Evolutionary conservation across 2,113 vertebrate species (phyloP).

Genomic region (Crocuta crocuta): DNA sequence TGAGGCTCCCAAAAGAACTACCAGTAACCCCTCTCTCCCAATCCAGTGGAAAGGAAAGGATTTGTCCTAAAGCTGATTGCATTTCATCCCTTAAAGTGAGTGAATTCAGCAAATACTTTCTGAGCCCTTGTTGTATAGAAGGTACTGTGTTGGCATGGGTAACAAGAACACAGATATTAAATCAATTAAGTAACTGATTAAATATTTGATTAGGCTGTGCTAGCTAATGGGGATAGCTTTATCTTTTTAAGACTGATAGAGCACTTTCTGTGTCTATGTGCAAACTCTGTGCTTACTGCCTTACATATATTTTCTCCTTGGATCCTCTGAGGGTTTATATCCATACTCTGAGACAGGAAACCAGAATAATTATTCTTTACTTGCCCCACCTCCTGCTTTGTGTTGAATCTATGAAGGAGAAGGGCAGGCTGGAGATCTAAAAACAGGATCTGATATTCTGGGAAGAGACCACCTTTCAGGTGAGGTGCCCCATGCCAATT

Average conservation of each 20-base stretch:
- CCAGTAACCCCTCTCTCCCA: not conserved
- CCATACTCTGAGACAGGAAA: not conserved
- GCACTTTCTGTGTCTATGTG: not conserved
- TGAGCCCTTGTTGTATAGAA: not conserved
- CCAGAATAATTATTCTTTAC: not conserved
- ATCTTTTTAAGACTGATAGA: not conserved
- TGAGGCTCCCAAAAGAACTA: not conserved
- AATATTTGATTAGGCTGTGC: slow-evolving; percentile 35
- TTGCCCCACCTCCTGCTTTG: not conserved
- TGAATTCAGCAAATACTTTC: not conserved
- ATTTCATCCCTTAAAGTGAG: not conserved
- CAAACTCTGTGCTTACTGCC: not conserved
- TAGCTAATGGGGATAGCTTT: not conserved
- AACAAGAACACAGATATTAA: not conserved
- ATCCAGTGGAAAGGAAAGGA: not conserved
- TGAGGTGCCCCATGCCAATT: not conserved
- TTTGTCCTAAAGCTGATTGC: not conserved
- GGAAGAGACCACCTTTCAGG: not conserved
- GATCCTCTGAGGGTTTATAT: not conserved
- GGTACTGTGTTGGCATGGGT: too few species aligned
- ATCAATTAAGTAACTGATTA: slow-evolving; percentile 21
- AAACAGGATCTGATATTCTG: not conserved
- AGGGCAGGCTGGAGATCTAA: not conserved
- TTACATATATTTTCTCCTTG: not conserved
- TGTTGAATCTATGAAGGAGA: not conserved